Evolutionary conservation across 2,113 vertebrate species (phyloP).

Genomic region (Anhinga rufa): DNA sequence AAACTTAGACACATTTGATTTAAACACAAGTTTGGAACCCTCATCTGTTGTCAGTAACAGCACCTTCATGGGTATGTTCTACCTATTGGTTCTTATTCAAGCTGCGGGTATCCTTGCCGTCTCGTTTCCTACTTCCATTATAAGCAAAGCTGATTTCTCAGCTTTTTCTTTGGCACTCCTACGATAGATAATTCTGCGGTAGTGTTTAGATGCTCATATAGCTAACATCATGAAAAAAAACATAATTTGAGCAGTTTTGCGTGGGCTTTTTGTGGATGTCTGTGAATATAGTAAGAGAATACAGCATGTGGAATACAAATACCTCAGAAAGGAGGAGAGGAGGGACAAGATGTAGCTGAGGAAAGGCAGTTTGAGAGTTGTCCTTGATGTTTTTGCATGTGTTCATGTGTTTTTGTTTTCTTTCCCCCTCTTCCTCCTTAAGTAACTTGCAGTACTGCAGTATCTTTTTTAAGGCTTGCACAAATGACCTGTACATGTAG

Average conservation of each 20-base stretch:
- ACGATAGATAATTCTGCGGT: not conserved
- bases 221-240: not conserved
- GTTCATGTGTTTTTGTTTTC: not conserved
- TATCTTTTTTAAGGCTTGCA: not conserved
- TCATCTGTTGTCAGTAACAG: constrained; percentile 15
- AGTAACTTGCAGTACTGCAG: not conserved
- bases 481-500: not conserved
- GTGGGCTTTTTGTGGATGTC: not conserved
- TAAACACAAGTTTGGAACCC: constrained; percentile 65
- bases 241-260: not conserved
- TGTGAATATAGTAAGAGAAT: not conserved
- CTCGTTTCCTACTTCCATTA: not conserved
- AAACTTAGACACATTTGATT: constrained; percentile 66
- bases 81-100: not conserved
- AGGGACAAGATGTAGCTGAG: not conserved
- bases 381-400: not conserved
- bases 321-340: not conserved
- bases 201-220: not conserved
- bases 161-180: not conserved
- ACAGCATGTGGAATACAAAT: not conserved
- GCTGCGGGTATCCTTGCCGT: not conserved
- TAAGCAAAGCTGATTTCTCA: not conserved
- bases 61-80: constrained; percentile 87
- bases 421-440: not conserved
- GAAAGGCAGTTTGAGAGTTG: not conserved